Evolutionary conservation across 35 echinoderm and acorn worm genomes (phyloP).

Genomic region (Apostichopus japonicus): DNA sequence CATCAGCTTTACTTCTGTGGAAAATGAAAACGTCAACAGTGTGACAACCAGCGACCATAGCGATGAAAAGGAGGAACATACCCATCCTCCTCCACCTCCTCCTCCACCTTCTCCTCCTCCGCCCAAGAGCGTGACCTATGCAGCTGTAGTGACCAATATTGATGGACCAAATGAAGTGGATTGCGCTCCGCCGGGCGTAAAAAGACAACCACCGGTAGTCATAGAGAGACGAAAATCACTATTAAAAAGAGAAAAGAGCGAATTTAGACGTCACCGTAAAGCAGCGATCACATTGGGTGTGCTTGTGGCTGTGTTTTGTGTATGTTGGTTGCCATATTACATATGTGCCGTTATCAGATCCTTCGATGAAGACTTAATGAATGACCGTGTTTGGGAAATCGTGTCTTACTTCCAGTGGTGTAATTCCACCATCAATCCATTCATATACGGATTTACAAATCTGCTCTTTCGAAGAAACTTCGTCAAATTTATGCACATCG

Average conservation of each 20-base stretch:
- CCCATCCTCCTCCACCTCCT: neutral
- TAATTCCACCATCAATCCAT: constrained; percentile 56
- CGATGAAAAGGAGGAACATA: neutral
- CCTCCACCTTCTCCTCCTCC: too few relatives aligned
- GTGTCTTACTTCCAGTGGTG: constrained; percentile 56
- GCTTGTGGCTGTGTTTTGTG: constrained; percentile 31
- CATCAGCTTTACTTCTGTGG: constrained; percentile 14
- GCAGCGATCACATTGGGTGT: constrained; percentile 52
- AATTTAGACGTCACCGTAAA: constrained; percentile 41
- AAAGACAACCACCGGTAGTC: neutral
- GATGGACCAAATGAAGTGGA: neutral
- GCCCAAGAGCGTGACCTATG: constrained; percentile 8
- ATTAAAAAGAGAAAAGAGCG: neutral
- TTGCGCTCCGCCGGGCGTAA: neutral
- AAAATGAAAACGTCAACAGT: neutral
- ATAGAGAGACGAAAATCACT: neutral
- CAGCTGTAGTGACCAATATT: neutral
- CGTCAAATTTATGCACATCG: constrained; percentile 16
- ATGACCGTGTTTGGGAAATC: constrained; percentile 22
- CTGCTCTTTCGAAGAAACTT: constrained; percentile 52
- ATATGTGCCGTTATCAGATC: constrained; percentile 17
- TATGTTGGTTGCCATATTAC: constrained; percentile 57
- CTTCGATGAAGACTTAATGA: neutral
- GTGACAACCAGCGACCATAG: neutral
- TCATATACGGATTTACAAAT: constrained; percentile 58